Evolutionary conservation across 2,113 vertebrate species (phyloP).

Genomic region (Nestor notabilis): DNA sequence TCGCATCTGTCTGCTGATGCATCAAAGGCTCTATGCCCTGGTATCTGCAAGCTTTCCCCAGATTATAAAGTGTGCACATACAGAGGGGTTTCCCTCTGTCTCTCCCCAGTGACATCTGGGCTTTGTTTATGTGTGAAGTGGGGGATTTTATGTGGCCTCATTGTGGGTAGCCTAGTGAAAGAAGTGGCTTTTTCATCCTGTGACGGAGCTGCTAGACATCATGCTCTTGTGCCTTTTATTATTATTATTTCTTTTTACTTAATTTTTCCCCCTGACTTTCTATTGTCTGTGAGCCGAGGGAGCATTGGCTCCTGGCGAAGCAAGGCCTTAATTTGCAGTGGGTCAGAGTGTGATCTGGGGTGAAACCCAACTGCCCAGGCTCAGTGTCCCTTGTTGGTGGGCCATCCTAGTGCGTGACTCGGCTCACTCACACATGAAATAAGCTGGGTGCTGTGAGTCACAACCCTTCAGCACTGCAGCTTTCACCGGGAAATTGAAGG

Average conservation of each 20-base stretch:
- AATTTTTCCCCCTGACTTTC: neutral
- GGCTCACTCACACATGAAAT: fast-evolving
- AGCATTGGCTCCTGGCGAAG: neutral
- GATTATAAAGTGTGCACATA: neutral
- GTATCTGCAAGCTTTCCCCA: neutral
- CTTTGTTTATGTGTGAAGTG: conserved; percentile 18
- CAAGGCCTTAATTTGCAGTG: neutral
- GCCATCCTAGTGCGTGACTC: fast-evolving
- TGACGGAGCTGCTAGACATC: neutral
- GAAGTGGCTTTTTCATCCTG: neutral
- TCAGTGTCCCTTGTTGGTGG: neutral
- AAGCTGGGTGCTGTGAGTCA: neutral
- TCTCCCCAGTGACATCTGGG: conserved; percentile 16
- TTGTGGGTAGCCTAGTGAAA: neutral
- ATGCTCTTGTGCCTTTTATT: neutral
- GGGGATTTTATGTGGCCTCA: conserved; percentile 3
- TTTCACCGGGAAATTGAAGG: neutral
- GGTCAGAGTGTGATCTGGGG: neutral
- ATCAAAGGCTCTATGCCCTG: neutral
- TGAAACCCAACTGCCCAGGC: neutral
- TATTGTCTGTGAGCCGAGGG: neutral
- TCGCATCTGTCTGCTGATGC: conserved; percentile 15
- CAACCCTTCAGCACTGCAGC: neutral
- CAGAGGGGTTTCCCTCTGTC: neutral
- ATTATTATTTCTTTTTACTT: neutral